phyloP scores from a whole-genome alignment of 1,140 invertebrate species.

The Bombus superbus region DNA sequence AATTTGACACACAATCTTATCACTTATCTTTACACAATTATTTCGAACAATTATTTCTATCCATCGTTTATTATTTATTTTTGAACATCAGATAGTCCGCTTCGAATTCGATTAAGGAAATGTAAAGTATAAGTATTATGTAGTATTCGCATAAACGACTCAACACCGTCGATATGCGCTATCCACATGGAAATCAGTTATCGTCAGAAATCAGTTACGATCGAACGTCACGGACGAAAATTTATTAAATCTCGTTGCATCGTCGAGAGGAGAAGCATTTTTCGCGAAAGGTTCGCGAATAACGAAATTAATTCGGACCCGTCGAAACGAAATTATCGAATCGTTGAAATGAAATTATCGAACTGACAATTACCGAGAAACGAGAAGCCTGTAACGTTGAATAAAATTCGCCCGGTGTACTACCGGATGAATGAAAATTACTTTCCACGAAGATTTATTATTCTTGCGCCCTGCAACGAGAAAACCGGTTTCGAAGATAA shows the following conservation, averaged over 20 bases:
- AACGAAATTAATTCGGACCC: constrained; percentile 1
- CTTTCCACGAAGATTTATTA: background rate
- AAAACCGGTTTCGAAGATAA: background rate
- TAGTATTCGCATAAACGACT: too few relatives aligned
- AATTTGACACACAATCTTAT: too few relatives aligned
- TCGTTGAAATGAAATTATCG: background rate
- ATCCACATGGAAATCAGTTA: too few relatives aligned
- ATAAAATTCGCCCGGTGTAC: background rate
- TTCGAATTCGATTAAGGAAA: background rate
- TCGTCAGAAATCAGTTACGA: background rate
- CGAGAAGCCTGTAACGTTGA: background rate
- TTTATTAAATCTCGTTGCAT: constrained; percentile 3
- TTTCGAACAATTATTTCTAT: background rate
- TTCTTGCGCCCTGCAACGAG: background rate
- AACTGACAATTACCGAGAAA: background rate
- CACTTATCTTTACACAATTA: too few relatives aligned
- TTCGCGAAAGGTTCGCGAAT: background rate
- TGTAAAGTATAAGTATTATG: too few relatives aligned
- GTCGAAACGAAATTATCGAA: background rate
- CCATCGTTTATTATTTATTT: background rate
- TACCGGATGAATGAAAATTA: constrained; percentile 1
- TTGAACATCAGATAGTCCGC: background rate
- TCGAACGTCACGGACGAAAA: background rate
- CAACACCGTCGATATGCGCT: too few relatives aligned
- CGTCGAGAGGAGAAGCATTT: background rate